Conservation (phyloP, 2,888 invertebrate genomes). For the Chymomyza fuscimana region DNA sequence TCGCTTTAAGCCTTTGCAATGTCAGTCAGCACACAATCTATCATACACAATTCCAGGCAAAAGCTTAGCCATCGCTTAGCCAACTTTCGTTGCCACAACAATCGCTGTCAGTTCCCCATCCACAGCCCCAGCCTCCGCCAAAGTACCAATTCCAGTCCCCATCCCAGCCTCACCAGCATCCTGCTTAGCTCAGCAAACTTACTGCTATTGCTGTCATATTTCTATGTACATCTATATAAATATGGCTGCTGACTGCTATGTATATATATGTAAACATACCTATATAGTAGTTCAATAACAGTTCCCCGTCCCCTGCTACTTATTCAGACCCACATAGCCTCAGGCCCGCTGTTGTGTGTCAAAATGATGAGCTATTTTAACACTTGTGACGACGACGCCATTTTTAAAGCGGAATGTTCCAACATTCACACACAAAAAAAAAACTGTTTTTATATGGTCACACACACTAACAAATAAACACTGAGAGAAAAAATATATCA, state of each 20-base stretch:
- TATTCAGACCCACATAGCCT: conserved; percentile 7
- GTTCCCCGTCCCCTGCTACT: conserved; percentile 14
- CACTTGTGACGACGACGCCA: conserved; percentile 57
- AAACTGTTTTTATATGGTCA: neutral
- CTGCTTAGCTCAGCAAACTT: conserved; percentile 68
- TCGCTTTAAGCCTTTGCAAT: neutral
- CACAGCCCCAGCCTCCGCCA: conserved; percentile 6
- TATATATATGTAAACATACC: conserved; percentile 9
- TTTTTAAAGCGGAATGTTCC: conserved; percentile 65
- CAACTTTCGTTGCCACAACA: conserved; percentile 71
- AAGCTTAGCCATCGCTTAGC: conserved; percentile 34
- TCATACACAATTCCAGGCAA: neutral
- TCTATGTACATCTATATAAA: conserved; percentile 14
- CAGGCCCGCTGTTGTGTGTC: conserved; percentile 50
- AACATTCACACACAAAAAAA: conserved; percentile 39
- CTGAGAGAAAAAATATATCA: conserved; percentile 17
- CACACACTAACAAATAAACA: conserved; percentile 19
- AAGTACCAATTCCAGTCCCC: neutral
- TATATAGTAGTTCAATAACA: conserved; percentile 61
- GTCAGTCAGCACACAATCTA: neutral
- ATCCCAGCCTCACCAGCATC: neutral
- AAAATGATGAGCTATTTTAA: conserved; percentile 72
- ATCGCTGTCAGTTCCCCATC: conserved; percentile 66
- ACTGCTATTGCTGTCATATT: conserved; percentile 38
- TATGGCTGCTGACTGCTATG: conserved; percentile 8